Base-by-base conservation (phyloP, 92 coral and sea anemone species). In the Phenganax subtilis region DNA sequence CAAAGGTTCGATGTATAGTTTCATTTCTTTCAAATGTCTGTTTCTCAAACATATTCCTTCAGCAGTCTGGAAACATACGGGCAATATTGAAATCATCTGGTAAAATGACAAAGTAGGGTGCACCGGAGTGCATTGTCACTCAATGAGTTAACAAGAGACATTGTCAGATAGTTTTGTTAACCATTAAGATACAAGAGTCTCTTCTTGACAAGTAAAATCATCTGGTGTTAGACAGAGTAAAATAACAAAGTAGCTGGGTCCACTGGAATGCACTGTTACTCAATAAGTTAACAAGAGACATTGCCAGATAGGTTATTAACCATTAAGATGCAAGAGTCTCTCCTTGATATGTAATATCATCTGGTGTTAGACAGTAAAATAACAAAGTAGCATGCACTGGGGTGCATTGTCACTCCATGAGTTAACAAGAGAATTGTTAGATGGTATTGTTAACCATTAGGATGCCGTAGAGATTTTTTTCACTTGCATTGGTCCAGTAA, bases 11-110 rank as follows among this genome's bases (percentile, higher is more conserved):
- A 81, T 83, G 14, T 72, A 77, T 57, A 93, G 75, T n/a, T 85
- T 85, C 28, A 82, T 37, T 53, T 80, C 88, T 53, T 87, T 82
- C 37, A 84, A 75, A 80, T 86, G 84, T 71, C 78, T 75, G 79
- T 85, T 93, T 72, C 76, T 75, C 67, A 77, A 81, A 27, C 90
- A 85, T 75, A 93, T 93, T 12, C 87, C 86, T 80, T 89, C 96
- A 69, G 93, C 93, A 55, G 97, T 93, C 97, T 93, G 62, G 10
- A 56, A 60, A 44, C 74, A 56, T 28, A 37, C 5, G 0, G 25
- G 47, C 12, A 76, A 30, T 4, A n/a, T 75, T 31, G 79, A 52
- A 54, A 71, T 8, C 7, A 37, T 0, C 53, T 47, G 59, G 27
- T 55, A 54, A 72, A 66, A 28, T 9, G 3, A 72, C 12, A 37